These are phyloP conservation scores for Brachyptera putata DNA, from an alignment of 2,888 invertebrate species.

Conservation along the genomic window DNA sequence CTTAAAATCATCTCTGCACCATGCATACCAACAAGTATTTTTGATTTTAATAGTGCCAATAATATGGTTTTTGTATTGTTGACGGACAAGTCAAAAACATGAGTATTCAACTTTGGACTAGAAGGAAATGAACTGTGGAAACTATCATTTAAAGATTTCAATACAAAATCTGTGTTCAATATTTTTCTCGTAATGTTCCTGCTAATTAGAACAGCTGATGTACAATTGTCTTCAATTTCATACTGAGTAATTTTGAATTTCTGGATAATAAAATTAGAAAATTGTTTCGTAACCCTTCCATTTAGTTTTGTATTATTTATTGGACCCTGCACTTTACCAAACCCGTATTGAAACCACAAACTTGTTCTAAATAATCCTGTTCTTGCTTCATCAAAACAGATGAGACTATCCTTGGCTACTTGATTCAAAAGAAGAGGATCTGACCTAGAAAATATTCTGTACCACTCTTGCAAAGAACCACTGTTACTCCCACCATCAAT, in stretches of 20 bases:
- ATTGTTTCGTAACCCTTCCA: slow-evolving; percentile 34
- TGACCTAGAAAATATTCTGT: slow-evolving; percentile 40
- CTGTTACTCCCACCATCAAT: slow-evolving; percentile 38
- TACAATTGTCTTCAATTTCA: background rate
- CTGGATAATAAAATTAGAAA: slow-evolving; percentile 36
- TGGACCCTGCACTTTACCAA: slow-evolving; percentile 45
- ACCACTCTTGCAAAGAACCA: slow-evolving; percentile 41
- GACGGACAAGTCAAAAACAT: slow-evolving; percentile 31
- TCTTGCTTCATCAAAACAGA: slow-evolving; percentile 43
- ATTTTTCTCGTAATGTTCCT: slow-evolving; percentile 45
- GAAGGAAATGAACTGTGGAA: slow-evolving; percentile 19
- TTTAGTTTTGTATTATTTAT: slow-evolving; percentile 35
- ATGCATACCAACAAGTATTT: slow-evolving; percentile 38
- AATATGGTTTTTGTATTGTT: slow-evolving; percentile 32
- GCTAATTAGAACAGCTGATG: slow-evolving; percentile 33
- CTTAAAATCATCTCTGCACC: slow-evolving; percentile 46
- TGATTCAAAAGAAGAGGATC: slow-evolving; percentile 36
- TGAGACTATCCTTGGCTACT: slow-evolving; percentile 33
- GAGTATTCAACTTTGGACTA: slow-evolving; percentile 12
- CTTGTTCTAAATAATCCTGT: slow-evolving; percentile 44
- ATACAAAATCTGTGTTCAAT: slow-evolving; percentile 45
- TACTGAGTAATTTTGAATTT: slow-evolving; percentile 30
- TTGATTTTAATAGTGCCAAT: slow-evolving; percentile 28
- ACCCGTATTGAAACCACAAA: slow-evolving; percentile 51
- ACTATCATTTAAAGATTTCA: slow-evolving; percentile 35